Base-by-base conservation (phyloP, 1,140 invertebrate genomes). In the Brachionus sp. region DNA sequence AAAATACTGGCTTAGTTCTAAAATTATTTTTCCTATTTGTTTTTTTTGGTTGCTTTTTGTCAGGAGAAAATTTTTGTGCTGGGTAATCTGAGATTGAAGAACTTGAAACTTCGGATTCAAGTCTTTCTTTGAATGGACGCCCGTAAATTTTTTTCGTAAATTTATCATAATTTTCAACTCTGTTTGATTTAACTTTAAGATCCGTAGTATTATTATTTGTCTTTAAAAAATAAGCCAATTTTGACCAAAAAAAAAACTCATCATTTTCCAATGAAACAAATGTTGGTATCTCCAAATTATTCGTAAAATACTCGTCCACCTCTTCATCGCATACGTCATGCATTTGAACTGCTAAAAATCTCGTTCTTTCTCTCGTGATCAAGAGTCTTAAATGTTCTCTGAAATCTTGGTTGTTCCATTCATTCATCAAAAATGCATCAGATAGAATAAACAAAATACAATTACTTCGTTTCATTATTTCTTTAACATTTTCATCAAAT, bases 381-480 rank as follows among this genome's bases (percentile, higher is more conserved):
- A 80, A 66, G 13, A 12, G 9, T 0, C 50, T 57, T 23, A 80
- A 66, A 29, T 80, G 77, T 1, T 62, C 7, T 10, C 23, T 19
- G 3, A 80, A 39, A 4, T 66, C 50, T 7, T 3, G 5, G 19
- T 80, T 57, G 42, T 62, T 80, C 77, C 77, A 80, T 66, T 80
- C 77, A 9, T 80, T 57, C 50, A 80, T 62, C 35, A 80, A 66
- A 66, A 80, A 80, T 12, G 35, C 35, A 44, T 80, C 77, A 19
- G 77, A 80, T 39, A 80, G 42, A 9, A 80, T 53, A n/a, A 80
- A 80, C 5, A 80, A 16, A 44, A 80, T 80, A 12, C 77, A 80
- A 5, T 33, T 62, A 13, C 50, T 62, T 66, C 62, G 7, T 25
- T 25, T 80, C 77, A 80, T 80, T 44, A 80, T 37, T 19, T 80